Conservation (phyloP, 2,797 vertebrate genomes). For the Pogoniulus pusillus region DNA sequence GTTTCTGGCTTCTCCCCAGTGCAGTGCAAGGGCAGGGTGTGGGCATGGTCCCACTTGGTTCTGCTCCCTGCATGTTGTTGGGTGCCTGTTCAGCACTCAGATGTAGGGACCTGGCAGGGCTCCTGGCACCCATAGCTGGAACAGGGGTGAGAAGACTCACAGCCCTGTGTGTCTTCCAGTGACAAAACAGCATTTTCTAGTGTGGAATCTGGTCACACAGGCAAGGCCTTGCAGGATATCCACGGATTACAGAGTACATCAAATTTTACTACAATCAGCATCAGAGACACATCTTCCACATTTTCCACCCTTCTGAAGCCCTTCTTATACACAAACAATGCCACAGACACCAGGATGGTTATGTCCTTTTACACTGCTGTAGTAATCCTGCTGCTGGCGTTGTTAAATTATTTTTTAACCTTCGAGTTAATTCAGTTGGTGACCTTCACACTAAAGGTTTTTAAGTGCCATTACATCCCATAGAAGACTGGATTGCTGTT, state of each 20-base stretch:
- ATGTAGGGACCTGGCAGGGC: neutral
- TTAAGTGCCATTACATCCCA: neutral
- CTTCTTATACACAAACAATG: neutral
- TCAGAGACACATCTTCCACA: neutral
- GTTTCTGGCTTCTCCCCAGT: neutral
- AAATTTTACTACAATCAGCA: neutral
- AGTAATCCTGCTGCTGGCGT: neutral
- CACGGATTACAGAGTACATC: neutral
- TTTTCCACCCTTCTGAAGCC: neutral
- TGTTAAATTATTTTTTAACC: neutral
- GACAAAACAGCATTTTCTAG: neutral
- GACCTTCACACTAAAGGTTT: neutral
- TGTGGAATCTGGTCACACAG: accelerated
- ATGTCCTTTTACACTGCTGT: neutral
- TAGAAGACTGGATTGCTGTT: neutral
- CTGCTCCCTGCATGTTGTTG: accelerated
- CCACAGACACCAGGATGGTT: neutral
- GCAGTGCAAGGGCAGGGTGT: neutral
- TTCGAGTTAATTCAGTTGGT: conserved; percentile 1
- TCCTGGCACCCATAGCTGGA: neutral
- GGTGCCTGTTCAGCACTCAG: neutral
- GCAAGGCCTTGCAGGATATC: neutral
- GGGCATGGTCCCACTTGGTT: neutral
- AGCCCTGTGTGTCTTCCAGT: neutral
- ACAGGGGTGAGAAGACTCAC: neutral